Conservation (phyloP, 2,888 invertebrate genomes). For the Yponomeuta evonymella region DNA sequence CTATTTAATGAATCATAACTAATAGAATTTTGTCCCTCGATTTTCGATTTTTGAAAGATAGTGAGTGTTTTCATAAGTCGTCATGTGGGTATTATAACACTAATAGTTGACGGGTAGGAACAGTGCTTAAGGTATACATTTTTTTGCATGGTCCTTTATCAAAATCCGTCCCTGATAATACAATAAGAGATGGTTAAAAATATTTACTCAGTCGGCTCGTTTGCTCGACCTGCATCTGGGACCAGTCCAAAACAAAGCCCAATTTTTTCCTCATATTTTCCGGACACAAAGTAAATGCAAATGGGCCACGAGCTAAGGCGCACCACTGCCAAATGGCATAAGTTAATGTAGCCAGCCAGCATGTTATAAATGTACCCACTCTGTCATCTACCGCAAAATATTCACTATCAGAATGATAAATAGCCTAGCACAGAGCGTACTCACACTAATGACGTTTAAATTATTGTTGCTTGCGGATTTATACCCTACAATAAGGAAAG, state of each 20-base stretch:
- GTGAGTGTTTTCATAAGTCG: too few relatives aligned
- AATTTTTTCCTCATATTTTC: slow-evolving; percentile 17
- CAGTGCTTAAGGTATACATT: too few relatives aligned
- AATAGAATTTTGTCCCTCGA: too few relatives aligned
- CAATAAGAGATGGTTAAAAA: background rate
- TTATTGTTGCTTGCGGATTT: too few relatives aligned
- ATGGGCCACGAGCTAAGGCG: slow-evolving; percentile 13
- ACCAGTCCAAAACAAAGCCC: background rate
- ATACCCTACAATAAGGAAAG: too few relatives aligned
- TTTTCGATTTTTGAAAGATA: too few relatives aligned
- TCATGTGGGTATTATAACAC: too few relatives aligned
- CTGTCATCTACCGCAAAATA: slow-evolving; percentile 2
- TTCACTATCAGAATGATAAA: background rate
- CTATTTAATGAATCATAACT: too few relatives aligned
- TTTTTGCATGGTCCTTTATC: background rate
- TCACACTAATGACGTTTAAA: background rate
- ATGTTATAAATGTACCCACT: slow-evolving; percentile 9
- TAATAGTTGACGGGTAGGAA: too few relatives aligned
- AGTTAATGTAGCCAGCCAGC: slow-evolving; percentile 25
- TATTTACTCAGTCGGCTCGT: background rate
- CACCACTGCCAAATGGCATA: slow-evolving; percentile 26
- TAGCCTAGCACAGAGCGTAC: background rate
- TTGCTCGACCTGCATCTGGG: background rate
- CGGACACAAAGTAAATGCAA: slow-evolving; percentile 13
- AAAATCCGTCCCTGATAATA: background rate